phyloP scores from a whole-genome alignment of 2,797 vertebrate genomes.

The Allobates femoralis region DNA sequence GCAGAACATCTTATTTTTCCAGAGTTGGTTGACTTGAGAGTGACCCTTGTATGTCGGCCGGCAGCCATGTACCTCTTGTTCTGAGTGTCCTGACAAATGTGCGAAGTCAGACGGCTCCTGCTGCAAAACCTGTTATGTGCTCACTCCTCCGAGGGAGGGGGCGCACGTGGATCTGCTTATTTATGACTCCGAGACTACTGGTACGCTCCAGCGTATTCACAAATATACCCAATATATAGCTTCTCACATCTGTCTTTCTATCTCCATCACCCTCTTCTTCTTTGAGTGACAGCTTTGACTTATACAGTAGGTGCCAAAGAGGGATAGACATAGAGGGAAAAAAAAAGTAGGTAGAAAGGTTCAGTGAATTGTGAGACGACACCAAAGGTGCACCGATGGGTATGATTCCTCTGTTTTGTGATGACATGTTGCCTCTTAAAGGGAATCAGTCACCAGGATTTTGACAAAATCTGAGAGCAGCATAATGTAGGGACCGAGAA shows the following conservation, averaged over 20 bases:
- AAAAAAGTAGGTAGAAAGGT: too few species aligned
- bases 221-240: background rate
- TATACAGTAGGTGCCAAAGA: too few species aligned
- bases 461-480: too few species aligned
- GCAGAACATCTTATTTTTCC: constrained; percentile 1
- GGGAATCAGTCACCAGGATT: too few species aligned
- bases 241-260: background rate
- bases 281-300: too few species aligned
- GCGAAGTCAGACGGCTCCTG: background rate
- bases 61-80: constrained; percentile 34
- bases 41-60: constrained; percentile 30
- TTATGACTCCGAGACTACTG: background rate
- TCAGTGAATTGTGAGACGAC: too few species aligned
- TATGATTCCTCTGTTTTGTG: too few species aligned
- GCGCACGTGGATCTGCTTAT: background rate
- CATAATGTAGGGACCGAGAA: too few species aligned
- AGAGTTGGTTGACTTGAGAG: constrained; percentile 24
- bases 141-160: background rate
- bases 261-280: too few species aligned
- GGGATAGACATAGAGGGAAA: too few species aligned
- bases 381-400: too few species aligned
- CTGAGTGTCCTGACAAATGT: constrained; percentile 15
- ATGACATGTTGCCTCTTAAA: too few species aligned
- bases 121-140: background rate
- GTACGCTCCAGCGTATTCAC: background rate